Evolutionary conservation across 2,113 vertebrate species (phyloP).

Genomic region (Thinocorus orbignyianus): DNA sequence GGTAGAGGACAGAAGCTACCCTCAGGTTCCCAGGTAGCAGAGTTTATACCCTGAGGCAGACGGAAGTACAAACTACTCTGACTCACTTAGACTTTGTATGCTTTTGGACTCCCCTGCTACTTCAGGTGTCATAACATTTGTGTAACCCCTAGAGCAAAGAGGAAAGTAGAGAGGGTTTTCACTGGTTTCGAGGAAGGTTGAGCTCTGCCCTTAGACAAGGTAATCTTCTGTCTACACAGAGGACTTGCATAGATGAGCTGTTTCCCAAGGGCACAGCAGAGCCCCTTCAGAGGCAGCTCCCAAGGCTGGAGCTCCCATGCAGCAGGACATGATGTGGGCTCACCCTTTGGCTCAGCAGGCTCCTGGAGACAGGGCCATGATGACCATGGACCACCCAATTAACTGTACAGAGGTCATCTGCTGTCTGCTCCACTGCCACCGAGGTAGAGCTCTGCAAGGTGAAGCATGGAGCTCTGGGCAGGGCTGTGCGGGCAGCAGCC

Average conservation of each 20-base stretch:
- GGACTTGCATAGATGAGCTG: not conserved
- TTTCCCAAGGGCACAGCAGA: not conserved
- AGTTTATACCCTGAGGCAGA: not conserved
- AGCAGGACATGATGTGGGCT: not conserved
- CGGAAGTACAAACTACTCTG: not conserved
- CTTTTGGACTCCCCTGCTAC: not conserved
- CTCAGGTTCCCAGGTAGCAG: not conserved
- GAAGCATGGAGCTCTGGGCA: not conserved
- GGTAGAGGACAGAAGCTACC: not conserved
- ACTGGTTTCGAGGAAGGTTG: not conserved
- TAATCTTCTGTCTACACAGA: not conserved
- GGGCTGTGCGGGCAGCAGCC: slow-evolving; percentile 6
- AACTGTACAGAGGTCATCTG: not conserved
- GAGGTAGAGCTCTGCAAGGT: slow-evolving; percentile 30
- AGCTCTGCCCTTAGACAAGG: not conserved
- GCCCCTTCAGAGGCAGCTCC: not conserved
- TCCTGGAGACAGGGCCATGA: not conserved
- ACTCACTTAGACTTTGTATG: not conserved
- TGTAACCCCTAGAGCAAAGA: accelerated
- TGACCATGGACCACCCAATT: not conserved
- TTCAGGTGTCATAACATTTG: not conserved
- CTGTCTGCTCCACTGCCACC: not conserved
- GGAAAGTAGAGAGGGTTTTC: not conserved
- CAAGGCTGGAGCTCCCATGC: not conserved
- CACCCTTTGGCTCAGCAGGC: not conserved